phyloP scores from a whole-genome alignment of 2,888 invertebrate genomes.

The Oscheius myriophilus region DNA sequence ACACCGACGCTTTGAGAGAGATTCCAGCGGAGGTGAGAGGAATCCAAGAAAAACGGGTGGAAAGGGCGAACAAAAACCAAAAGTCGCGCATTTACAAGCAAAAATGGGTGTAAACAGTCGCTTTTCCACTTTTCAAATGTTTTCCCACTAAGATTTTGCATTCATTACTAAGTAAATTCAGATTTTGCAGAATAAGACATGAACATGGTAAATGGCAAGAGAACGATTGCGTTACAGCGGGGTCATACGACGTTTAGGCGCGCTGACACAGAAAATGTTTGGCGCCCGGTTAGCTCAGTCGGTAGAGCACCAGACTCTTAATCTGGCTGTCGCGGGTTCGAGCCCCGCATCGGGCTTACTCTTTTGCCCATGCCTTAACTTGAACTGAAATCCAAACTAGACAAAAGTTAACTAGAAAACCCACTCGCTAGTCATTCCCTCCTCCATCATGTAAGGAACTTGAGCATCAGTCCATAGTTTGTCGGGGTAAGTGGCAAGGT shows the following conservation, averaged over 20 bases:
- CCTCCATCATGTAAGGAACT: conserved; percentile 70
- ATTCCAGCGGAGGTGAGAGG: not conserved
- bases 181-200: no score
- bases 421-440: conserved; percentile 67
- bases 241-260: no score
- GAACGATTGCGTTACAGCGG: no score
- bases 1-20: not conserved
- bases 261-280: no score
- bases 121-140: no score
- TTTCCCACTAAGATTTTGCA: no score
- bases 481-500: conserved; percentile 70
- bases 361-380: no score
- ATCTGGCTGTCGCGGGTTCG: conserved; percentile 68
- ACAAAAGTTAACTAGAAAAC: conserved; percentile 31
- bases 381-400: conserved; percentile 1
- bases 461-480: conserved; percentile 67
- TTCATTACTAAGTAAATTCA: no score
- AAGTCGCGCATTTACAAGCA: not conserved
- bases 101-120: no score
- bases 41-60: no score
- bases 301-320: conserved; percentile 69
- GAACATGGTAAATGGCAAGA: no score
- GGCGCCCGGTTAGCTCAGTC: conserved; percentile 67
- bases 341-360: conserved; percentile 66
- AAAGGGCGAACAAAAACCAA: not conserved